Evolutionary conservation across 1,140 invertebrate genomes (phyloP).

Genomic region (Drosophila sproati): DNA sequence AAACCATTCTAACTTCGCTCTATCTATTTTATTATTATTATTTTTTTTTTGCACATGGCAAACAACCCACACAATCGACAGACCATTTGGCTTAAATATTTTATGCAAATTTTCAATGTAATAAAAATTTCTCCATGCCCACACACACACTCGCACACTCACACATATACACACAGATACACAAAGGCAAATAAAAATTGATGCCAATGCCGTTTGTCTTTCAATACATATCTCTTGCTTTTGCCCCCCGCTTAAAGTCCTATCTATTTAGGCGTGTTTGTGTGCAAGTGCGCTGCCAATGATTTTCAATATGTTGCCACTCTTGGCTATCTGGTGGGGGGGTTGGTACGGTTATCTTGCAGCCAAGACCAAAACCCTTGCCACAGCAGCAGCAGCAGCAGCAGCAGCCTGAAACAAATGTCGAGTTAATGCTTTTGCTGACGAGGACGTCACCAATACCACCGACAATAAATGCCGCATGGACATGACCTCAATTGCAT

Average conservation of each 20-base stretch:
- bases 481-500: slow-evolving; percentile 84
- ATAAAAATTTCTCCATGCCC: slow-evolving; percentile 75
- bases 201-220: slow-evolving; percentile 80
- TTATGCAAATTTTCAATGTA: slow-evolving; percentile 84
- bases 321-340: slow-evolving; percentile 64
- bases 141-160: slow-evolving; percentile 34
- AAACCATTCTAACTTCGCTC: neutral
- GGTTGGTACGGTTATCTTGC: too few relatives aligned
- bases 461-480: slow-evolving; percentile 79
- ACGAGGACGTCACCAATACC: slow-evolving; percentile 55
- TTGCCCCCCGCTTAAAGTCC: slow-evolving; percentile 2
- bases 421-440: slow-evolving; percentile 72
- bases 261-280: slow-evolving; percentile 29
- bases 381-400: neutral
- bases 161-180: slow-evolving; percentile 27
- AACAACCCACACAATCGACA: slow-evolving; percentile 32
- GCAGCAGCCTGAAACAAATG: slow-evolving; percentile 75
- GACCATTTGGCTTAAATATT: slow-evolving; percentile 82
- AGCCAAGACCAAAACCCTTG: too few relatives aligned
- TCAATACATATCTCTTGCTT: slow-evolving; percentile 56
- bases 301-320: slow-evolving; percentile 82
- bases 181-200: slow-evolving; percentile 73
- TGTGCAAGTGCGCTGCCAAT: slow-evolving; percentile 55
- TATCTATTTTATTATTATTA: neutral
- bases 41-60: slow-evolving; percentile 1